Conservation (phyloP, 2,113 vertebrate genomes). For the Nesogale talazaci region DNA sequence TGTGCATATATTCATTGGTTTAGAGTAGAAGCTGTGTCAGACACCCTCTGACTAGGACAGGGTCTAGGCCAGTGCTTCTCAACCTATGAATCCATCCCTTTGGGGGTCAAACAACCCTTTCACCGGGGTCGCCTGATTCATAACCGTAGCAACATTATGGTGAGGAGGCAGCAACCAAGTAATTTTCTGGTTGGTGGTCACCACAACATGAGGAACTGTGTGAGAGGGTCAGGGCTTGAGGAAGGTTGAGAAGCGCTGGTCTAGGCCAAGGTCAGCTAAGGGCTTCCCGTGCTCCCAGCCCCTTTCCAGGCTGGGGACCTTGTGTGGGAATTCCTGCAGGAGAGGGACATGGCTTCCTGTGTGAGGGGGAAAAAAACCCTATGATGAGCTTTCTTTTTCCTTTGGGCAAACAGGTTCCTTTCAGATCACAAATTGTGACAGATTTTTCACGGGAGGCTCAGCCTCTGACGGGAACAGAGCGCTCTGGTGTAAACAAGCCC, state of each 20-base stretch:
- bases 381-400: constrained; percentile 28
- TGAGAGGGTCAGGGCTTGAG: too few relatives aligned
- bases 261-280: neutral
- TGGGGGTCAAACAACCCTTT: too few relatives aligned
- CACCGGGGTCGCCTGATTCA: too few relatives aligned
- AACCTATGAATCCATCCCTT: too few relatives aligned
- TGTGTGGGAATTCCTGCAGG: neutral
- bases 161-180: too few relatives aligned
- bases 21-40: too few relatives aligned
- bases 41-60: neutral
- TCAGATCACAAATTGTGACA: constrained; percentile 71
- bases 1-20: too few relatives aligned
- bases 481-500: constrained; percentile 67
- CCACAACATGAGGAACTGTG: too few relatives aligned
- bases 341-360: neutral
- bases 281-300: neutral
- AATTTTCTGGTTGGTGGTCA: too few relatives aligned
- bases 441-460: constrained; percentile 62
- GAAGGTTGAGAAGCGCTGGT: neutral
- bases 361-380: neutral
- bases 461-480: constrained; percentile 64
- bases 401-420: constrained; percentile 57
- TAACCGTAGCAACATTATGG: too few relatives aligned
- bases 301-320: neutral
- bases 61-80: neutral